Evolutionary conservation across 2,113 vertebrate genomes (phyloP).

Genomic region (Pseudorhombus dupliciocellatus): DNA sequence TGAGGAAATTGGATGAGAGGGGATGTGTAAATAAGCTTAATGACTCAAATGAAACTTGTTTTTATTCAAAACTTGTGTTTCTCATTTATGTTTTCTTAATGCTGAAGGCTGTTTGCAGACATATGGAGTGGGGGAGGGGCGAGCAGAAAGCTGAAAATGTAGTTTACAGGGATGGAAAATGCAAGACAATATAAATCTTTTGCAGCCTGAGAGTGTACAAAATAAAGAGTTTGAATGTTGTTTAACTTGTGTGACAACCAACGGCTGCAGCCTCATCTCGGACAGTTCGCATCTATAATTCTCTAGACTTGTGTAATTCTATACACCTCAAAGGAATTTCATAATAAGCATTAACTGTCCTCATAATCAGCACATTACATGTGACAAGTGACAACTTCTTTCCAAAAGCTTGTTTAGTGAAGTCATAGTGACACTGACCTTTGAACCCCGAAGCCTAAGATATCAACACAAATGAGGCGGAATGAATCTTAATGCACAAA

Average conservation of each 20-base stretch:
- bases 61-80: background rate
- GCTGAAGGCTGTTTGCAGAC: background rate
- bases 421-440: background rate
- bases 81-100: background rate
- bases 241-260: background rate
- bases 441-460: background rate
- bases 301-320: too few relatives aligned
- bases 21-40: constrained; percentile 15
- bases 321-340: too few relatives aligned
- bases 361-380: background rate
- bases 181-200: background rate
- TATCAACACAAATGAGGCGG: constrained; percentile 7
- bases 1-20: constrained; percentile 21
- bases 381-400: background rate
- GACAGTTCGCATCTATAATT: too few relatives aligned
- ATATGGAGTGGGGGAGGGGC: background rate
- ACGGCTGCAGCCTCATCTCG: background rate
- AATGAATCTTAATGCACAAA: constrained; percentile 29
- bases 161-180: background rate
- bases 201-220: background rate
- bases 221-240: background rate
- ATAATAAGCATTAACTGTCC: too few relatives aligned
- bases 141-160: background rate
- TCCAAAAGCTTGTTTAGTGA: background rate
- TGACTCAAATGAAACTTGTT: background rate